These are phyloP conservation scores for Melanerpes formicivorus DNA, from an alignment of 2,113 vertebrate genomes.

Conservation along the genomic window DNA sequence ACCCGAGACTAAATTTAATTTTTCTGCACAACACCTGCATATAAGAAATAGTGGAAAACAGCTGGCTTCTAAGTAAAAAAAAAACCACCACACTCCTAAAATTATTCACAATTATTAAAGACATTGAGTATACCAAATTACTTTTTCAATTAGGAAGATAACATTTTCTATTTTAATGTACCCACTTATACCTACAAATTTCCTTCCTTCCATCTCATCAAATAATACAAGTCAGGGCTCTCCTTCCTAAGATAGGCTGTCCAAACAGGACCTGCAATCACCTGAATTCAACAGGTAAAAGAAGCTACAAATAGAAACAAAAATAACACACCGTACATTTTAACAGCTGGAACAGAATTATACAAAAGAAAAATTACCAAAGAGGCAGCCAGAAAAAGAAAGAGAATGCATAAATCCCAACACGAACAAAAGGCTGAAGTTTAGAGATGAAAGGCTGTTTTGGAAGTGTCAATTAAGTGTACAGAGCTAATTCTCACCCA, in stretches of 20 bases:
- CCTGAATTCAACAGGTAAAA: neutral
- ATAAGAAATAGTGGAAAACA: neutral
- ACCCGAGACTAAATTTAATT: neutral
- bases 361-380: neutral
- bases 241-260: neutral
- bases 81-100: neutral
- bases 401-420: neutral
- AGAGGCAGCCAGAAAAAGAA: neutral
- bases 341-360: neutral
- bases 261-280: neutral
- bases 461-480: neutral
- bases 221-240: neutral
- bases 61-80: neutral
- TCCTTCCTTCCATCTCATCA: conserved; percentile 24
- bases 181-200: neutral
- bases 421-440: neutral
- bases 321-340: neutral
- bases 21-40: neutral
- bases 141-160: conserved; percentile 10
- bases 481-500: neutral
- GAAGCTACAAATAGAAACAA: neutral
- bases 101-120: neutral
- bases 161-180: neutral
- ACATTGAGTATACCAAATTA: neutral
- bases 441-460: neutral